A percentile compares a stretch with the other conserved stretches of the same genome.
Conservation (phyloP, 1,140 invertebrate genomes). For the Caenorhabditis inopinata region DNA sequence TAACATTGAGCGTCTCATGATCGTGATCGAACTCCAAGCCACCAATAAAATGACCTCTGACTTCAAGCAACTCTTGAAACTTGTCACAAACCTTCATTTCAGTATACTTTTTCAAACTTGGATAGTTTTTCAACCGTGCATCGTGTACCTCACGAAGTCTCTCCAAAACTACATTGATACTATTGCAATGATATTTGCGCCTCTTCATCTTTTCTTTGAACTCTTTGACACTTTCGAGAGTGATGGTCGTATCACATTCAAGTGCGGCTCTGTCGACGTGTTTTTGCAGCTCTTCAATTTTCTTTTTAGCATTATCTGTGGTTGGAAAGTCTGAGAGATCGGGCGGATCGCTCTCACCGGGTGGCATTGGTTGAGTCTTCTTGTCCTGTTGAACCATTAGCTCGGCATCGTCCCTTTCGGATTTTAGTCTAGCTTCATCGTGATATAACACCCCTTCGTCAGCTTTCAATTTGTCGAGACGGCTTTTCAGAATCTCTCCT, state of each 20-base stretch:
- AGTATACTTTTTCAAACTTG: not conserved
- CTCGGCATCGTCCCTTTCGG: not conserved
- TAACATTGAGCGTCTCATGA: conserved; percentile 41
- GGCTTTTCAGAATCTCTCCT: not conserved
- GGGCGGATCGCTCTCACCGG: not conserved
- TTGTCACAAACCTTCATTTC: conserved; percentile 29
- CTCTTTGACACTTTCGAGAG: not conserved
- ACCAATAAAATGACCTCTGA: conserved; percentile 36
- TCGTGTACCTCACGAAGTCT: not conserved
- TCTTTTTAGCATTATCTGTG: not conserved
- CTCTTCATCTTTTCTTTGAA: not conserved
- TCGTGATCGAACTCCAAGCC: conserved; percentile 43
- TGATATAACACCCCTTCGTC: not conserved
- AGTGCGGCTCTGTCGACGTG: not conserved
- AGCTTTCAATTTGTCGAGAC: not conserved
- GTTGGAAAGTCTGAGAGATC: not conserved
- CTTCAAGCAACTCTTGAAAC: not conserved
- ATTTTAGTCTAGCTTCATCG: not conserved
- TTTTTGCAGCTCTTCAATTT: not conserved
- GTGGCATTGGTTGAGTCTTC: not conserved
- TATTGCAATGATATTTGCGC: not conserved
- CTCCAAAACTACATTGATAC: not conserved
- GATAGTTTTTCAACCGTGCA: not conserved
- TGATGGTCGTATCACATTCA: not conserved
- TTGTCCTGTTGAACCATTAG: not conserved